These are phyloP conservation scores for Marmota monax DNA, from an alignment of 2,113 vertebrate genomes.

Conservation along the genomic window DNA sequence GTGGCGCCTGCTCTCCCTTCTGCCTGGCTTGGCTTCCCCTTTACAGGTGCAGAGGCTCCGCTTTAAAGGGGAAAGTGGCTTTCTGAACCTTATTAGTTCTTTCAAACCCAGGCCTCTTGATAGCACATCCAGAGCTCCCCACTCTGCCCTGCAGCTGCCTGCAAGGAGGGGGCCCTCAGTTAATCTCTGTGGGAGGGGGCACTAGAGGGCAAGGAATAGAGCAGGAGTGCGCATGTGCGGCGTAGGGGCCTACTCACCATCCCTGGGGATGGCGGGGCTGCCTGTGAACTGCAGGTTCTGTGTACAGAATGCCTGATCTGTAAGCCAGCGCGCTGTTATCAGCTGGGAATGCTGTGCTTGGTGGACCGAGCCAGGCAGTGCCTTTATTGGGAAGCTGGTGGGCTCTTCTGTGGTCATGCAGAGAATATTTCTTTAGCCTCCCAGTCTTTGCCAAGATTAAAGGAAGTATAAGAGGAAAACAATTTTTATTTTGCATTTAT, in stretches of 20 bases:
- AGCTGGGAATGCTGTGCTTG: neutral
- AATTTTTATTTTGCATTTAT: slow-evolving; percentile 75
- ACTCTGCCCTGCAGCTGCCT: neutral
- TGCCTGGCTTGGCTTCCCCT: neutral
- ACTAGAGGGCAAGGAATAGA: neutral
- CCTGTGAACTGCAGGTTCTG: neutral
- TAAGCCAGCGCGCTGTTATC: neutral
- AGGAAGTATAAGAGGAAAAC: slow-evolving; percentile 67
- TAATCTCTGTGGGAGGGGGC: neutral
- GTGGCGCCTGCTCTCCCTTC: too few species aligned
- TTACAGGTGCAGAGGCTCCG: neutral
- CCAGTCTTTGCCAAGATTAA: slow-evolving; percentile 58
- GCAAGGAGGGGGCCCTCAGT: neutral
- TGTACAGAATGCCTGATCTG: neutral
- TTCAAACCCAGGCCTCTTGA: neutral
- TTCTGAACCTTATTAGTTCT: neutral
- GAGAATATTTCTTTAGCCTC: slow-evolving; percentile 47
- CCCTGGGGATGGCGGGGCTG: too few species aligned
- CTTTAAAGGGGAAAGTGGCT: neutral
- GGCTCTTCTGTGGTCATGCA: neutral
- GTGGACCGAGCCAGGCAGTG: neutral
- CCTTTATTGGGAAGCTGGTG: neutral
- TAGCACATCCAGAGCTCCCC: neutral
- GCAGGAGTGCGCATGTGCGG: neutral
- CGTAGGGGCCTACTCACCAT: too few species aligned